Conservation (phyloP, 2,888 invertebrate species). For the Pemphredon lugubris region DNA sequence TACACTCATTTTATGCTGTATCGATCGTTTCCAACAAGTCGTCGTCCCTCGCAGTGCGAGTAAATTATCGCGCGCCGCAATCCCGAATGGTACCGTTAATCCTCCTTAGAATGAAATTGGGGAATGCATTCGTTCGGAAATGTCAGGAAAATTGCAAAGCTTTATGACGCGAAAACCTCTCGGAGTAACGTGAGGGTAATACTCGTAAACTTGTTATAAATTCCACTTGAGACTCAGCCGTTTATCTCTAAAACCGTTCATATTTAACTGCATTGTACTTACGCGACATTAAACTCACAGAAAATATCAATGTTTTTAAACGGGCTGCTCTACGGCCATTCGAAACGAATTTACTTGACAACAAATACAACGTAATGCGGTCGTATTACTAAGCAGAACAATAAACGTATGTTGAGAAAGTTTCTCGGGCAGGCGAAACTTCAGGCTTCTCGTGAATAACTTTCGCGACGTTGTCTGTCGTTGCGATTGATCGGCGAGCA, state of each 20-base stretch:
- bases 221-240: background rate
- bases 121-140: slow-evolving; percentile 55
- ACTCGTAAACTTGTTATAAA: slow-evolving; percentile 4
- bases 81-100: slow-evolving; percentile 57
- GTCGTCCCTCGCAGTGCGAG: slow-evolving; percentile 34
- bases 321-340: too few species aligned
- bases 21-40: slow-evolving; percentile 49
- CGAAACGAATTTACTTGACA: too few species aligned
- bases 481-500: too few species aligned
- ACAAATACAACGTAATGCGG: too few species aligned
- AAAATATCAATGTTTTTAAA: too few species aligned
- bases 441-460: too few species aligned
- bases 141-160: slow-evolving; percentile 52
- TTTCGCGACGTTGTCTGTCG: too few species aligned
- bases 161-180: slow-evolving; percentile 37
- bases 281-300: background rate
- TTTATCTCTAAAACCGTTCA: background rate
- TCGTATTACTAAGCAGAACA: too few species aligned
- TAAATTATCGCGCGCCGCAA: slow-evolving; percentile 57
- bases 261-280: slow-evolving; percentile 10
- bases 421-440: too few species aligned
- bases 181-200: slow-evolving; percentile 25
- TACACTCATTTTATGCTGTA: slow-evolving; percentile 35
- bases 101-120: slow-evolving; percentile 55
- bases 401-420: too few species aligned